Base-by-base conservation (phyloP, 1,140 invertebrate genomes). In the Hylaeus anthracinus region DNA sequence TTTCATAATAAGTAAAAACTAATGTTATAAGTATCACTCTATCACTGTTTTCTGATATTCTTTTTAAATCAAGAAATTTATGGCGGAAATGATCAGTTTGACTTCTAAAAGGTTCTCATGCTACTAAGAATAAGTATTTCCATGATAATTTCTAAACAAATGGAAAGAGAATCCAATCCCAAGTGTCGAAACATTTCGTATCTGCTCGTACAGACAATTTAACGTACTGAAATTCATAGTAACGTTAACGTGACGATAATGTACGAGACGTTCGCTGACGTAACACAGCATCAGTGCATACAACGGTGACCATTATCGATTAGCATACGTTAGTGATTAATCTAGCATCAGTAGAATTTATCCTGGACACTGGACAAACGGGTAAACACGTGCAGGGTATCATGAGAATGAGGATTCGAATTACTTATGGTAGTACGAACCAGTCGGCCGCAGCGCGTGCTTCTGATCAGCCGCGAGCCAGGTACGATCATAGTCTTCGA, bases 241-340 rank as follows among this genome's bases (percentile, higher is more conserved):
- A 26, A 26, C 53, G 48, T 56, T 43, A 43, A 37, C 60, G 56
- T 12, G 41, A 64, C 56, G 60, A 78, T 37, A 67, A 26, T 37
- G 53, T n/a, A 37, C 37, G 70, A 71, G 60, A 70, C 58, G 56
- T 56, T 76, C 39, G 65, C 9, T 87, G 85, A 83, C 61, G 85
- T 83, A 86, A 86, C 64, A 39, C 39, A 51, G 61, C 8, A 12
- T 63, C 55, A 26, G 26, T 26, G 26, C 26, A 10, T 69, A 45
- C 53, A 77, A 79, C 41, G 65, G 37, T 69, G 64, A 67, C 60
- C 72, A 71, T 77, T 53, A 39, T 65, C 64, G 71, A 86, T 87
- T 83, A 82, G 65, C 84, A 86, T 83, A 81, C 69, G 37, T 79
- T 63, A 53, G n/a, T 73, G 83, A 85, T 85, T 83, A 83, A 82